These are phyloP conservation scores for Mesocricetus auratus DNA, from an alignment of 2,113 vertebrate genomes.

Conservation along the genomic window DNA sequence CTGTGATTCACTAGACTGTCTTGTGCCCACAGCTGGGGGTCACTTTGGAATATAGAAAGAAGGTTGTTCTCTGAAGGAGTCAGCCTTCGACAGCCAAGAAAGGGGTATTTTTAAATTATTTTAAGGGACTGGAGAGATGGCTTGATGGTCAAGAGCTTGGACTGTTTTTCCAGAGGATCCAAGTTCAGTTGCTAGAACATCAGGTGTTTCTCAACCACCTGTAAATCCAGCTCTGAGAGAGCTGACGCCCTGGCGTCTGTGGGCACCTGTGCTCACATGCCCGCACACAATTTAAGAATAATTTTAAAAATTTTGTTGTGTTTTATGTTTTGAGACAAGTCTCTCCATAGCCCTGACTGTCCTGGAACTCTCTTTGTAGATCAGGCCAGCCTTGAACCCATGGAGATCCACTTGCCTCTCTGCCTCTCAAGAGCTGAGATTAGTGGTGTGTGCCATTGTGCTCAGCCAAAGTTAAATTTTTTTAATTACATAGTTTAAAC, in stretches of 20 bases:
- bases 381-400: neutral
- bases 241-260: neutral
- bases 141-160: neutral
- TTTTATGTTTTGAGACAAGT: neutral
- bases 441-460: neutral
- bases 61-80: slow-evolving; percentile 22
- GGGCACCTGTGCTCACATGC: neutral
- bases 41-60: slow-evolving; percentile 33
- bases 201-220: neutral
- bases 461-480: neutral
- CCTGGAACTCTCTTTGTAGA: neutral
- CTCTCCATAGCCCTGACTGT: neutral
- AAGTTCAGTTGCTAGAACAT: neutral
- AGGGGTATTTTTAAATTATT: neutral
- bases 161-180: neutral
- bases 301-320: neutral
- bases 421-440: neutral
- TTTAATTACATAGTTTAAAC: slow-evolving; percentile 8
- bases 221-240: neutral
- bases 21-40: neutral
- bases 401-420: neutral
- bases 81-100: slow-evolving; percentile 3
- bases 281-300: neutral
- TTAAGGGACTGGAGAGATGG: neutral
- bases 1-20: neutral